Base-by-base conservation (phyloP, 2,113 vertebrate species). In the Laterallus jamaicensis region DNA sequence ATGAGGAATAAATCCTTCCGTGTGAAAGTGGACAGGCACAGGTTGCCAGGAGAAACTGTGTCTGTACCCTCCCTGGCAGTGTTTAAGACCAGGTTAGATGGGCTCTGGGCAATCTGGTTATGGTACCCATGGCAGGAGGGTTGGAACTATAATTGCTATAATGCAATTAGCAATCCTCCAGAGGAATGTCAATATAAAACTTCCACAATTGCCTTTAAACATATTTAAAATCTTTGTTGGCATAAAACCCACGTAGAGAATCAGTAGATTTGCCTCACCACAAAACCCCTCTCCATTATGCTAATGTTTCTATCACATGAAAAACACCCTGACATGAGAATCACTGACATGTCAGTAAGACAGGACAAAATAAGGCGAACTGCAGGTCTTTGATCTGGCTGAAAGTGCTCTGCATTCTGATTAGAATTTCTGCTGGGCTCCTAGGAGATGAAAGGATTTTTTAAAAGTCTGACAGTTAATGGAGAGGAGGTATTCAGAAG, bases 381-480 rank as follows among this genome's bases (percentile, higher is more conserved):
- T 59, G 49, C 93, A 68, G 87, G 81, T 79, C 78, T 96, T 83
- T 96, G 95, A 96, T 85, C 47, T 94, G 66, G 70, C 50, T 94
- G 71, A 81, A 93, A 97, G 89, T 63, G 47, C 70, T 95, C 88
- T 84, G 92, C 93, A 97, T 94, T 95, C 91, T 88, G 92, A 94
- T 79, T 56, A 85, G 88, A 87, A 87, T 87, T 96, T 96, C 85
- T 93, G 47, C 68, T 91, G 71, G 82, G 69, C 92, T 90, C 75
- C 93, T 76, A 88, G 94, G 90, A 94, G 90, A 93, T 91, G 76
- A 96, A 96, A 97, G 64, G 76, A 49, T 67, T 91, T 93, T 67
- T 93, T 40, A 0, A 93, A 93, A 92, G 81, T 85, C 84, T 92
- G 90, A 94, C 56, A 80, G 79, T 78, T 95, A 95, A 82, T 6